phyloP scores from a whole-genome alignment of 2,797 vertebrate species.

The Manis javanica region DNA sequence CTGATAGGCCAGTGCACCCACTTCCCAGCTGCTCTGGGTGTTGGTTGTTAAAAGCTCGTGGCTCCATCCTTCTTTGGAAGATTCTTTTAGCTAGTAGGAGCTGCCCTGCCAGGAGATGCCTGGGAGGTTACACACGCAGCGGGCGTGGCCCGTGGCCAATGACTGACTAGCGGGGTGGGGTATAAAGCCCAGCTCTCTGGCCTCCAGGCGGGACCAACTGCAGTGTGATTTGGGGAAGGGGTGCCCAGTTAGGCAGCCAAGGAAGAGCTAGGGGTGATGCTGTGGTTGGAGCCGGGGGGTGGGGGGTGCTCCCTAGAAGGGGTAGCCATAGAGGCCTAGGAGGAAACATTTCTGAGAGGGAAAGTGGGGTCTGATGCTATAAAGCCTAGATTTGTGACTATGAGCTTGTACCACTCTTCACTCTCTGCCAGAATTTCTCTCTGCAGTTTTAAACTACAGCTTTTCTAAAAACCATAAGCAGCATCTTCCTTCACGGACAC shows the following conservation, averaged over 20 bases:
- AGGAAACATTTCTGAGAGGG: neutral
- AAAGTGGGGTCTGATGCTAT: neutral
- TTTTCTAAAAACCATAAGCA: neutral
- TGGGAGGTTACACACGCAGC: neutral
- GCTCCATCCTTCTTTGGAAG: neutral
- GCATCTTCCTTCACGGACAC: neutral
- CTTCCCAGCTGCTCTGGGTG: neutral
- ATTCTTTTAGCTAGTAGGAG: neutral
- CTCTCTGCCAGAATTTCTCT: neutral
- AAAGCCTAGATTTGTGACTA: neutral
- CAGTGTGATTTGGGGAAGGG: neutral
- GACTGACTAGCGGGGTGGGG: constrained; percentile 41
- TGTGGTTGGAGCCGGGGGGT: too few relatives aligned
- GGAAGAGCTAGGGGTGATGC: neutral
- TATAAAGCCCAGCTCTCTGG: constrained; percentile 8
- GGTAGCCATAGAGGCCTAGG: neutral
- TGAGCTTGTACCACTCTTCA: neutral
- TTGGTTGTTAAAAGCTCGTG: neutral
- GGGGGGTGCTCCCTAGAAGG: neutral
- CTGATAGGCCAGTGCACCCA: neutral
- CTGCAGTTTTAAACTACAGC: neutral
- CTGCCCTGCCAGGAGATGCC: constrained; percentile 7
- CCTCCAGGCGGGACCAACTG: neutral
- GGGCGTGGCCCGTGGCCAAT: neutral
- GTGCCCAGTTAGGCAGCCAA: neutral